phyloP scores from a whole-genome alignment of 2,797 vertebrate genomes.

The Brachyalestes nurse region DNA sequence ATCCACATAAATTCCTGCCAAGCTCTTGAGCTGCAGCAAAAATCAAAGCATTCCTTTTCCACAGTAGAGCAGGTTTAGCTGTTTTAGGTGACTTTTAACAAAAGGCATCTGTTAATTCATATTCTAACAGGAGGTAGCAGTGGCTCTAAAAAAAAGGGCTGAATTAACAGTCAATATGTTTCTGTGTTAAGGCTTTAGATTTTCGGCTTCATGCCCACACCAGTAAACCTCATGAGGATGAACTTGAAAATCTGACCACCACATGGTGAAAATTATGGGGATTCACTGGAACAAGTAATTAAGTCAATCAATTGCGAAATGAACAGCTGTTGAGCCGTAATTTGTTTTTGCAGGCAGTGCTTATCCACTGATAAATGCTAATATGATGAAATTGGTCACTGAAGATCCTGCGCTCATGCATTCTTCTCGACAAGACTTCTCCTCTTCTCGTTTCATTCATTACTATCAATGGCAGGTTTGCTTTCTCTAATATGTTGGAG shows the following conservation, averaged over 20 bases:
- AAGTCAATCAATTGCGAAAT: conserved; percentile 45
- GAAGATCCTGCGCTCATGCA: neutral
- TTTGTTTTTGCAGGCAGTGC: conserved; percentile 32
- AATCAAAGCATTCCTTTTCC: neutral
- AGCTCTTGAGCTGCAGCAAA: neutral
- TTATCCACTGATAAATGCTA: conserved; percentile 39
- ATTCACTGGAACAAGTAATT: conserved; percentile 37
- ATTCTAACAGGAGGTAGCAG: neutral
- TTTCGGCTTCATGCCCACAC: conserved; percentile 16
- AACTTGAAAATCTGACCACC: conserved; percentile 23
- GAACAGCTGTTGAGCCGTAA: conserved; percentile 49
- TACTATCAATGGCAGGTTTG: neutral
- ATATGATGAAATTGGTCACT: conserved; percentile 34
- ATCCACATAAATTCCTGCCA: neutral
- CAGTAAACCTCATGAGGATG: conserved; percentile 16
- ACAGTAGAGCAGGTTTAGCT: neutral
- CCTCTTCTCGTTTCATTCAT: neutral
- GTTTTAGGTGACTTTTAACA: neutral
- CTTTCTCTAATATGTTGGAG: neutral
- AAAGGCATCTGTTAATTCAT: conserved; percentile 10
- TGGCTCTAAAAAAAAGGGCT: neutral
- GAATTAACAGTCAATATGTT: conserved; percentile 5
- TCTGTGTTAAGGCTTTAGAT: neutral
- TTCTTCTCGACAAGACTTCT: neutral
- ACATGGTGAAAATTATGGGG: conserved; percentile 24